These are phyloP conservation scores for Pseudococcus jackbeardsleyi DNA, from an alignment of 2,888 invertebrate species.

Conservation along the genomic window DNA sequence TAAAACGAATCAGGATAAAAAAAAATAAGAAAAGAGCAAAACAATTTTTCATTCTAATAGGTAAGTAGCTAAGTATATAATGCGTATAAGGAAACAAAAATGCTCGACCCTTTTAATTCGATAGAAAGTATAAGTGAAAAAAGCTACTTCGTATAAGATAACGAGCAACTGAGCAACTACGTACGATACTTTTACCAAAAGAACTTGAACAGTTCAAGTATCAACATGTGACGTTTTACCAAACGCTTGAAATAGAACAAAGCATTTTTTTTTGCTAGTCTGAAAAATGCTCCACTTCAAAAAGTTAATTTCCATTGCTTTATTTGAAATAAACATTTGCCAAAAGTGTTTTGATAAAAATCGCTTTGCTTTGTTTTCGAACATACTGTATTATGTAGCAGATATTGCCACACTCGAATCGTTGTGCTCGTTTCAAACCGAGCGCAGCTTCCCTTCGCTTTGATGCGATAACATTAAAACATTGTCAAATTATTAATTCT, in stretches of 20 bases:
- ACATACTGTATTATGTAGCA: neutral
- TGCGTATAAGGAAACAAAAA: neutral
- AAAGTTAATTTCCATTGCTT: constrained; percentile 24
- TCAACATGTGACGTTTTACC: constrained; percentile 14
- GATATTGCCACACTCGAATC: neutral
- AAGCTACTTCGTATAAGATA: constrained; percentile 2
- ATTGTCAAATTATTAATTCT: constrained; percentile 35
- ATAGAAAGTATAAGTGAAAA: neutral
- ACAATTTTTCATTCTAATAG: neutral
- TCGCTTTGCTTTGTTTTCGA: neutral
- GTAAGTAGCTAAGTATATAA: neutral
- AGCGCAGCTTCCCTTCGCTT: neutral
- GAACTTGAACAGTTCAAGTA: constrained; percentile 8
- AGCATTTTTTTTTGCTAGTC: neutral
- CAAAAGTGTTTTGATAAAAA: constrained; percentile 24
- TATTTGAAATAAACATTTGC: constrained; percentile 24
- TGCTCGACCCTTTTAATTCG: constrained; percentile 12
- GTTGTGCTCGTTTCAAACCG: neutral
- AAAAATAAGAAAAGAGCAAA: constrained; percentile 1
- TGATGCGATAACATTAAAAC: constrained; percentile 33
- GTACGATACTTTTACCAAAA: constrained; percentile 3
- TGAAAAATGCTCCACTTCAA: constrained; percentile 4
- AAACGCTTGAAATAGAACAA: constrained; percentile 24
- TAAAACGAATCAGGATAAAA: neutral
- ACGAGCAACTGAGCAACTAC: neutral